Percentiles rank a stretch among this genome's conserved stretches.
These are phyloP conservation scores for Xanthorhoe spadicearia DNA, from an alignment of 2,888 invertebrate species.

Conservation along the genomic window DNA sequence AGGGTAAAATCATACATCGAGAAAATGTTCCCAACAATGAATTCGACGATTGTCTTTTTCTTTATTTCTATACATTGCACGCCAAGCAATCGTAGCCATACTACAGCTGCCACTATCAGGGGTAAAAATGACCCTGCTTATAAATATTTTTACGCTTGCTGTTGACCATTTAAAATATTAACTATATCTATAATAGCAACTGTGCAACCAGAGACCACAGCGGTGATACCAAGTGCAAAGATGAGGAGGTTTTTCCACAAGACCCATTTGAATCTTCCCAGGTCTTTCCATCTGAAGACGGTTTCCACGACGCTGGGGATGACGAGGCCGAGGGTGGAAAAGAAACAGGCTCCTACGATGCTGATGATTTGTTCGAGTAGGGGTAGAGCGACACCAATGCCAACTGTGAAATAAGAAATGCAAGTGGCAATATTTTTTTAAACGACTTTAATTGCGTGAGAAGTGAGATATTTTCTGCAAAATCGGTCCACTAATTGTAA, in stretches of 20 bases:
- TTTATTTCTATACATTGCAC: neutral
- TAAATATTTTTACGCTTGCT: conserved; percentile 15
- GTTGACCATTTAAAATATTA: conserved; percentile 56
- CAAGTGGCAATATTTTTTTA: too few species aligned
- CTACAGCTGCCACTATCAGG: neutral
- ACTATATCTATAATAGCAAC: conserved; percentile 75
- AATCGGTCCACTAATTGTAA: too few species aligned
- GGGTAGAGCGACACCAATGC: conserved; percentile 77
- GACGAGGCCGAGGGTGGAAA: conserved; percentile 89
- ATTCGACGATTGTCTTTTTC: neutral
- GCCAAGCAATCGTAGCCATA: neutral
- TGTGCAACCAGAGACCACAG: conserved; percentile 86
- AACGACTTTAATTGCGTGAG: too few species aligned
- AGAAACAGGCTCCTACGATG: conserved; percentile 83
- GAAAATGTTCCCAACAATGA: neutral
- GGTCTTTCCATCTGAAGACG: conserved; percentile 87
- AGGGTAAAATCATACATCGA: too few species aligned
- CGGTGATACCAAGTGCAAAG: conserved; percentile 84
- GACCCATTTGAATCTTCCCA: conserved; percentile 88
- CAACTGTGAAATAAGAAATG: conserved; percentile 58
- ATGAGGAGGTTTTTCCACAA: conserved; percentile 88
- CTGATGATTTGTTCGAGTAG: conserved; percentile 79
- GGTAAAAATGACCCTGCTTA: neutral
- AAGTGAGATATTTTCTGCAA: too few species aligned
- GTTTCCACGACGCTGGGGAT: conserved; percentile 90